phyloP scores from a whole-genome alignment of 2,113 vertebrate genomes.

The Lepisosteus oculatus region DNA sequence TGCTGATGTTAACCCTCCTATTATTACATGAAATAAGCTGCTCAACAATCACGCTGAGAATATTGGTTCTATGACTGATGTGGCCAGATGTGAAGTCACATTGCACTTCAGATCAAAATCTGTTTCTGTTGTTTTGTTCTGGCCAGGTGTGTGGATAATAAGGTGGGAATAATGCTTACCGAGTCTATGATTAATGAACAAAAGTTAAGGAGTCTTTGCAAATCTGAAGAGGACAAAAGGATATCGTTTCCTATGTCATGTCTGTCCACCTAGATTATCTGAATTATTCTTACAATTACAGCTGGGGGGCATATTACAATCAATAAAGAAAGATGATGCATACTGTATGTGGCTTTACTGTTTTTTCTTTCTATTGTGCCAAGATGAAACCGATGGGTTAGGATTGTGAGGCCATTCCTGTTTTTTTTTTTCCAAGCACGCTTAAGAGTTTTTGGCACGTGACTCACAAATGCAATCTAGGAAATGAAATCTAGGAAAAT shows the following conservation, averaged over 20 bases:
- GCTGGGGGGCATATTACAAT: background rate
- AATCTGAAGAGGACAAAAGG: constrained; percentile 1
- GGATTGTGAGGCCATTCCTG: background rate
- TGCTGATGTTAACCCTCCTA: background rate
- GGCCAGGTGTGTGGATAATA: too few relatives aligned
- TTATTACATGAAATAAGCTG: constrained; percentile 7
- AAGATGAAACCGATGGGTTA: background rate
- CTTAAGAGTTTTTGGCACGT: background rate
- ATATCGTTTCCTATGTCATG: background rate
- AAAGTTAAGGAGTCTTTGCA: background rate
- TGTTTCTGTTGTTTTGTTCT: background rate
- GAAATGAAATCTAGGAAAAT: too few relatives aligned
- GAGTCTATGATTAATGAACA: constrained; percentile 3
- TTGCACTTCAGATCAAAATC: background rate
- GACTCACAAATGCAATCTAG: constrained; percentile 1
- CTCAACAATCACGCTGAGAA: background rate
- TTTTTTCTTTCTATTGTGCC: too few relatives aligned
- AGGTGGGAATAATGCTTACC: background rate
- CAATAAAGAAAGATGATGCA: background rate
- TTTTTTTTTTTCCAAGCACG: background rate
- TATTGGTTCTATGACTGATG: background rate
- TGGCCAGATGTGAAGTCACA: background rate
- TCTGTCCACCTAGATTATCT: background rate
- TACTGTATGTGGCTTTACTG: too few relatives aligned
- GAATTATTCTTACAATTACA: constrained; percentile 1